Base-by-base conservation (phyloP, 1,140 invertebrate genomes). In the Epicauta chinensis region DNA sequence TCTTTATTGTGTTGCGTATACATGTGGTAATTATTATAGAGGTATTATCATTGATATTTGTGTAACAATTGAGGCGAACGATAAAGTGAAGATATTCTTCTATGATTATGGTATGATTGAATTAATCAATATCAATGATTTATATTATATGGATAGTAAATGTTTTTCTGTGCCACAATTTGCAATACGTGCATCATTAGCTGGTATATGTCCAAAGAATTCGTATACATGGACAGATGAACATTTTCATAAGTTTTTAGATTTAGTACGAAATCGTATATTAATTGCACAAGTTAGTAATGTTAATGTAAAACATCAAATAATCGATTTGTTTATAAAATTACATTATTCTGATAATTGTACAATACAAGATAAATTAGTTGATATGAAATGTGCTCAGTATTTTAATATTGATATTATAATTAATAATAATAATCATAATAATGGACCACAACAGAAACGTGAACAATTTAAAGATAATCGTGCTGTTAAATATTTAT, bases 71-170 rank as follows among this genome's bases (percentile, higher is more conserved):
- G 16, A 47, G 4, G 12, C 11, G 4, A 16, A 36, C 10, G 34
- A 47, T 29, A n/a, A 46, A 36, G 35, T 37, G 1, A 34, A 47
- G n/a, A 29, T 47, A 1, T 37, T 10, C n/a, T 47, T 37, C n/a
- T 29, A 23, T 38, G 45, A 47, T 23, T 37, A 36, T 29, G 45
- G 45, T 12, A 13, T 17, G 16, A 3, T 47, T 6, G 29, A 37
- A 47, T 2, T 47, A 9, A 16, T 47, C 7, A 37, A 47, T 6
- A 37, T 23, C 7, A 47, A 47, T 7, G 29, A 47, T 13, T 13
- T 47, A 29, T 47, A 37, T 47, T 47, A 37, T 13, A 16, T 47
- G 16, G 30, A 11, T 13, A 16, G 29, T 6, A 34, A 37, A 12
- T 38, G 13, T 15, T 16, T 9, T 29, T 4, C 12, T 15, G 34